Conservation (phyloP, 2,888 invertebrate species). For the Erpobdella octoculata region DNA sequence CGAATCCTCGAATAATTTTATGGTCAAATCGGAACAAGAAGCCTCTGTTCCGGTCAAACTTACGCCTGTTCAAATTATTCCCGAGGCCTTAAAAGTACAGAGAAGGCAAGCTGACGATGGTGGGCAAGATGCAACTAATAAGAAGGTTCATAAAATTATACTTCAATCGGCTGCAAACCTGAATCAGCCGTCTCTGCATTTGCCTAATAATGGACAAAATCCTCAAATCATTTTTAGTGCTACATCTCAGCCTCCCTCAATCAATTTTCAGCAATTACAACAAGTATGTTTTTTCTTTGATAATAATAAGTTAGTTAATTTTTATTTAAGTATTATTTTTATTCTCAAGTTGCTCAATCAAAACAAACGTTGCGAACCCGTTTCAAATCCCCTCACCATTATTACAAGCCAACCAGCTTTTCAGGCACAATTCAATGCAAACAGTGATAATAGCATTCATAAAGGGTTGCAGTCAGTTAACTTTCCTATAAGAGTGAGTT, state of each 20-base stretch:
- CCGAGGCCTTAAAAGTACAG: background rate
- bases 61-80: background rate
- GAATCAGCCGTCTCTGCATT: background rate
- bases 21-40: no score
- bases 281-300: background rate
- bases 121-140: no score
- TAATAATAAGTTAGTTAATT: background rate
- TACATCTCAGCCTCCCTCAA: background rate
- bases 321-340: background rate
- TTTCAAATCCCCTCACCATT: background rate
- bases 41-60: background rate
- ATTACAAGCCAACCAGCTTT: background rate
- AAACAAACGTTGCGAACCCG: background rate
- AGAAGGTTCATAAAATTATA: conserved; percentile 8
- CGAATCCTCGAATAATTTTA: background rate
- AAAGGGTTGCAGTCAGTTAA: background rate
- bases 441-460: background rate
- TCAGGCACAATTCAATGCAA: background rate
- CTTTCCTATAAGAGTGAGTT: background rate
- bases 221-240: background rate
- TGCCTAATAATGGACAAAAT: conserved; percentile 3
- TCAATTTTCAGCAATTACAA: background rate
- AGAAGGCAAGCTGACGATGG: background rate
- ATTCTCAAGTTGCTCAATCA: conserved; percentile 1
- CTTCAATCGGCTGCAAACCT: background rate